These are phyloP conservation scores for Cepaea hortensis DNA, from an alignment of 2,888 invertebrate genomes.

Conservation along the genomic window DNA sequence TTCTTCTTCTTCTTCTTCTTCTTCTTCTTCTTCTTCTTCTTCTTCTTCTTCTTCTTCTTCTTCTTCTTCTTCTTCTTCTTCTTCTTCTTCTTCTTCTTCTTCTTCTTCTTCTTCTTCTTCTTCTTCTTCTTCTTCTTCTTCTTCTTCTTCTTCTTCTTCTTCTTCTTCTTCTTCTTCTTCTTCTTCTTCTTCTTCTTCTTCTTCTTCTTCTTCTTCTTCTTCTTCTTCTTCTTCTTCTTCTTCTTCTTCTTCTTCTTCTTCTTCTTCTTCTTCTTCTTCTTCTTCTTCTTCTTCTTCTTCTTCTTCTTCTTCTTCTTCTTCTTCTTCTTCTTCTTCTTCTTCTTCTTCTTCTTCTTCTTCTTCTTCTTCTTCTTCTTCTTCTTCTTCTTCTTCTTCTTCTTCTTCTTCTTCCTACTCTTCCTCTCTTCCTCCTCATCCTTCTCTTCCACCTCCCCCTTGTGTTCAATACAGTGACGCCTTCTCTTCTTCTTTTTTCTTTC, in stretches of 20 bases:
- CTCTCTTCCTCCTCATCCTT: not conserved
- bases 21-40: too few relatives aligned
- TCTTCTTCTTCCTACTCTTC: not conserved
- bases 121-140: not conserved
- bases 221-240: not conserved
- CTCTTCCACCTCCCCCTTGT: not conserved
- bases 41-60: too few relatives aligned
- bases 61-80: not conserved
- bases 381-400: not conserved
- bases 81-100: not conserved
- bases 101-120: not conserved
- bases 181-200: not conserved
- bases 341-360: constrained; percentile 8
- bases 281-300: not conserved
- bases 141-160: not conserved
- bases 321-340: not conserved
- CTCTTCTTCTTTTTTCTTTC: not conserved
- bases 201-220: not conserved
- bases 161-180: not conserved
- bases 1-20: too few relatives aligned
- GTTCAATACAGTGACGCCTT: not conserved
- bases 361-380: not conserved
- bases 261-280: not conserved
- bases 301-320: constrained; percentile 1
- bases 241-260: not conserved